phyloP scores from a whole-genome alignment of 2,888 invertebrate species.

The Penaeus monodon region DNA sequence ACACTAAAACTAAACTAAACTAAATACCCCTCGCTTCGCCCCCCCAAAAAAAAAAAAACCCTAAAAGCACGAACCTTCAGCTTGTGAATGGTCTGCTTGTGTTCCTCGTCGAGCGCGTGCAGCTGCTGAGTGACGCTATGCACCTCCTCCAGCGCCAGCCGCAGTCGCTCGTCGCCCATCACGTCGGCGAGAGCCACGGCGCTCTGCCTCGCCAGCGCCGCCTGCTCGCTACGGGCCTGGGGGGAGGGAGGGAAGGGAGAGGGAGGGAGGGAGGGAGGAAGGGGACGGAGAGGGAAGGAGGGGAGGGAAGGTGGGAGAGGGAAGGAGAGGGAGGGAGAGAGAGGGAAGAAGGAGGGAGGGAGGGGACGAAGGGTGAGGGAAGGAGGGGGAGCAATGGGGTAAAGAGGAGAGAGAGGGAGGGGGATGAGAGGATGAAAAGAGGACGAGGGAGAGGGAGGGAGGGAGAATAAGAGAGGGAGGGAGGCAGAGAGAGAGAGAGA shows the following conservation, averaged over 20 bases:
- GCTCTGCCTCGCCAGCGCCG: conserved; percentile 79
- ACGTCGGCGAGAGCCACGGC: conserved; percentile 77
- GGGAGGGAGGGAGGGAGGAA: neutral
- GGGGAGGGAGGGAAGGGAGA: conserved; percentile 64
- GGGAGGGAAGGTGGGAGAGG: too few species aligned
- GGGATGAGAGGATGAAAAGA: too few species aligned
- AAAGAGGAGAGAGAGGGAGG: neutral
- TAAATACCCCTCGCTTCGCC: too few species aligned
- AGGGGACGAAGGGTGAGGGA: too few species aligned
- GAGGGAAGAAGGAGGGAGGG: too few species aligned
- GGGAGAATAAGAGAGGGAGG: neutral
- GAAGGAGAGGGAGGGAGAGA: too few species aligned
- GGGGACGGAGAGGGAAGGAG: too few species aligned
- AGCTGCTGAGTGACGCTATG: conserved; percentile 76
- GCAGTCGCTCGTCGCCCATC: conserved; percentile 74
- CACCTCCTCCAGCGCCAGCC: conserved; percentile 76
- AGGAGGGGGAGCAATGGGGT: too few species aligned
- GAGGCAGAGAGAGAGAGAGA: neutral
- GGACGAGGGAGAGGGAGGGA: too few species aligned
- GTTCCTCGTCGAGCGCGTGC: conserved; percentile 70
- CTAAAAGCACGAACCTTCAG: conserved; percentile 71
- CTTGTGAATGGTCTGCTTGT: conserved; percentile 74
- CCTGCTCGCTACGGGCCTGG: conserved; percentile 76
- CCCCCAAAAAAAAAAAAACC: too few species aligned
- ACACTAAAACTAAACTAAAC: too few species aligned